Evolutionary conservation across 2,797 vertebrate genomes (phyloP), one percentile per base, ranked within the genome.

Genomic region (Gorsachius magnificus): DNA sequence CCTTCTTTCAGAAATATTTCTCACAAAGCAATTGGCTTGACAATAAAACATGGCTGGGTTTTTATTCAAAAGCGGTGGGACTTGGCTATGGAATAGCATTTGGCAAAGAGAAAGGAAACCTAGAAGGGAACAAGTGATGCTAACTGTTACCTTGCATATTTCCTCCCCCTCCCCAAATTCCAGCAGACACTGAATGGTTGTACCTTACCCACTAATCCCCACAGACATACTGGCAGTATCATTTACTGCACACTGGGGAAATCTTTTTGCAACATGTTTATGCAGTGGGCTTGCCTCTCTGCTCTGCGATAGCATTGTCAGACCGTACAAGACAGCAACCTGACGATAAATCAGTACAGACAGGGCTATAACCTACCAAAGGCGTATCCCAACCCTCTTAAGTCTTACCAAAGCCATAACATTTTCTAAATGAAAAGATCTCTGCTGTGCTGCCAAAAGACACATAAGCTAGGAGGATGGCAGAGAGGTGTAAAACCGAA

Each of bases 101-200:
- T 92, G 90, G 79, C 76, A 93, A 89, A 88, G 38, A 94, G 61
- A 93, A 91, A 90, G 74, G 77, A 96, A 95, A 87, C 51, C 54
- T 60, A 78, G 79, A 92, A 89, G 65, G 72, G 76, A 95, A 71
- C 68, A 81, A 87, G 75, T 10, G 77, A 90, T 87, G 53, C 61
- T 91, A 88, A 81, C 86, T 95, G 92, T 43, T 76, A 78, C 68
- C 91, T 65, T 70, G 31, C 0, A 1, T 31, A 88, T 76, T 63
- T 93, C 63, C 35, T 60, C 36, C 41, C 25, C 33, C 56, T 61
- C n/a, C 11, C 20, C 46, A 35, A 28, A 89, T 53, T 89, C 65
- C 89, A 56, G 61, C 50, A 85, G 75, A n/a, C n/a, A 46, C 2
- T 1, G 16, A 77, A 61, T 2, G 10, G 38, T 36, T 91, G 83